Percentiles rank a stretch among this genome's conserved stretches.
These are phyloP conservation scores for Platichthys stellatus DNA, from an alignment of 2,113 vertebrate species.

Conservation along the genomic window DNA sequence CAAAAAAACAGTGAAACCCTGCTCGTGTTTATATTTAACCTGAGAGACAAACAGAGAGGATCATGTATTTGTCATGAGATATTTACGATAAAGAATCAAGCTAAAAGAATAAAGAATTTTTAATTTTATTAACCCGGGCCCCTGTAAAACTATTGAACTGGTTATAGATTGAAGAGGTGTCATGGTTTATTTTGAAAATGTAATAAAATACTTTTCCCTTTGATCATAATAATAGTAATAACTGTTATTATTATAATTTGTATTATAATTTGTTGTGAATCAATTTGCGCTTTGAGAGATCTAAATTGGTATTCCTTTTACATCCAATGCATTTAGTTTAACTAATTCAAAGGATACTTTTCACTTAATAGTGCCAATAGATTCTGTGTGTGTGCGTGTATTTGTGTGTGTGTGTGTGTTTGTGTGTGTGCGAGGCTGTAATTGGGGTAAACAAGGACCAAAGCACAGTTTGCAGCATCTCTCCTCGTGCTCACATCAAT, in stretches of 20 bases:
- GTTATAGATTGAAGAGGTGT: neutral
- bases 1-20: too few relatives aligned
- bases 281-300: neutral
- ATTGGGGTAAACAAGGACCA: constrained; percentile 86
- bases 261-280: neutral
- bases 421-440: constrained; percentile 60
- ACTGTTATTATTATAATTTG: neutral
- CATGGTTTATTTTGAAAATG: neutral
- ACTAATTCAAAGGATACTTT: constrained; percentile 34
- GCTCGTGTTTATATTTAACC: neutral
- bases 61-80: too few relatives aligned
- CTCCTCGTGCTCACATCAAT: constrained; percentile 92
- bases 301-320: neutral
- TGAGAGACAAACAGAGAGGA: too few relatives aligned
- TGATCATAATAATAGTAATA: too few relatives aligned
- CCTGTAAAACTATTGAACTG: neutral
- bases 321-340: neutral
- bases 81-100: too few relatives aligned
- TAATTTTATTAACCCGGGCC: too few relatives aligned
- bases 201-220: neutral
- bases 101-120: too few relatives aligned
- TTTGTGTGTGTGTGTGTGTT: neutral
- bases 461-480: constrained; percentile 84
- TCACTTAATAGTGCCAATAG: constrained; percentile 16
- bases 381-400: neutral